These are phyloP conservation scores for Sinocyclocheilus anshuiensis DNA, from an alignment of 2,113 vertebrate species.

Conservation along the genomic window DNA sequence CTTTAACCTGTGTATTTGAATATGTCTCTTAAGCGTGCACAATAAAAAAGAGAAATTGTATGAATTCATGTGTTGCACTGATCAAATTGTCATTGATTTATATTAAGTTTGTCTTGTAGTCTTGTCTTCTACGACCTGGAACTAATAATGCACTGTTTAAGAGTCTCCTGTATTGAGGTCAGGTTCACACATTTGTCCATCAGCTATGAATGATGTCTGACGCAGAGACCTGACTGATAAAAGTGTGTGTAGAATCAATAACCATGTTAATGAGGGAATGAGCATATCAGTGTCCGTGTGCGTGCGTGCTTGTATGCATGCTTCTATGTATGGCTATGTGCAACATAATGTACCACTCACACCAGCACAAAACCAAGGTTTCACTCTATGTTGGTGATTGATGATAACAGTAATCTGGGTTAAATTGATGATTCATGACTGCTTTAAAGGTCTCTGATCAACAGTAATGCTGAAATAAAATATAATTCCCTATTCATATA, in stretches of 20 bases:
- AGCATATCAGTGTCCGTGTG: not conserved
- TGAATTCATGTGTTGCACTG: not conserved
- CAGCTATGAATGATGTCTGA: not conserved
- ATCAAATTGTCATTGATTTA: not conserved
- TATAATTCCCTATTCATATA: no score
- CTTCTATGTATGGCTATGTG: not conserved
- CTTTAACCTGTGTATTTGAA: not conserved
- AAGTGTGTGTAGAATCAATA: not conserved
- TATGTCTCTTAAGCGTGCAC: not conserved
- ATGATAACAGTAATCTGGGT: not conserved
- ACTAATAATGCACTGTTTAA: not conserved
- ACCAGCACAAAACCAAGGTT: conserved; percentile 22
- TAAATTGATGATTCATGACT: not conserved
- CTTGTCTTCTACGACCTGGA: not conserved
- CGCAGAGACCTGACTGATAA: not conserved
- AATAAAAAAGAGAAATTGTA: not conserved
- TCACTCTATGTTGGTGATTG: not conserved
- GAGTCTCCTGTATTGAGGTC: not conserved
- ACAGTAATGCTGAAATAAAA: not conserved
- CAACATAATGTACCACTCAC: not conserved
- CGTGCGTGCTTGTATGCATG: not conserved
- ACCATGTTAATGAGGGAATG: not conserved
- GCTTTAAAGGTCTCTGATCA: not conserved
- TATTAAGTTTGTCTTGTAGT: not conserved
- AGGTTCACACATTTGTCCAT: not conserved